These are phyloP conservation scores for Bibio marci DNA, from an alignment of 2,888 invertebrate species.

Conservation along the genomic window DNA sequence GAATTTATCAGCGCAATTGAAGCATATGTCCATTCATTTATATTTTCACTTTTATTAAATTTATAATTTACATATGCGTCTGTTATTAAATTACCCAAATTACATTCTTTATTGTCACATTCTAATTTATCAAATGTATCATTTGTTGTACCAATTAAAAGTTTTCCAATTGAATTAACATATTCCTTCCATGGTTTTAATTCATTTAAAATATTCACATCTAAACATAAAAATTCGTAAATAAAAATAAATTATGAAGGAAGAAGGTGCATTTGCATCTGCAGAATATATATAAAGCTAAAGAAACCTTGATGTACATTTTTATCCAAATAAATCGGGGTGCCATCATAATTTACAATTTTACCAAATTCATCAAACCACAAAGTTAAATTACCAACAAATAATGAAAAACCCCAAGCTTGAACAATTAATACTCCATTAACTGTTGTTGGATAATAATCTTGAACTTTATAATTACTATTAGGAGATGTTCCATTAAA, in stretches of 20 bases:
- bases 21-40: conserved; percentile 43
- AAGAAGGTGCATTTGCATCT: too few relatives aligned
- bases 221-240: too few relatives aligned
- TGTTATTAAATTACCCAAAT: conserved; percentile 52
- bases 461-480: conserved; percentile 36
- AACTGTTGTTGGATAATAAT: conserved; percentile 55
- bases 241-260: too few relatives aligned
- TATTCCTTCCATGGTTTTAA: conserved; percentile 40
- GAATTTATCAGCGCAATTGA: conserved; percentile 48
- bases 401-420: conserved; percentile 82
- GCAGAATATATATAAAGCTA: too few relatives aligned
- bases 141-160: conserved; percentile 38
- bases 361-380: conserved; percentile 57
- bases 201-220: conserved; percentile 37
- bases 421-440: conserved; percentile 58
- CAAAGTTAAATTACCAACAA: conserved; percentile 58
- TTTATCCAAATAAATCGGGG: conserved; percentile 53
- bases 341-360: conserved; percentile 45
- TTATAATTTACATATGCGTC: conserved; percentile 46
- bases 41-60: conserved; percentile 19
- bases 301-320: conserved; percentile 46
- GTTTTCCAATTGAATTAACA: conserved; percentile 36
- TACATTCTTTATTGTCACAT: conserved; percentile 49
- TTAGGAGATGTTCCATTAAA: conserved; percentile 38
- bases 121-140: conserved; percentile 36